Percentiles rank a stretch among this genome's conserved stretches.
Evolutionary conservation across 2,113 vertebrate species (phyloP).

Genomic region (Scortum barcoo): DNA sequence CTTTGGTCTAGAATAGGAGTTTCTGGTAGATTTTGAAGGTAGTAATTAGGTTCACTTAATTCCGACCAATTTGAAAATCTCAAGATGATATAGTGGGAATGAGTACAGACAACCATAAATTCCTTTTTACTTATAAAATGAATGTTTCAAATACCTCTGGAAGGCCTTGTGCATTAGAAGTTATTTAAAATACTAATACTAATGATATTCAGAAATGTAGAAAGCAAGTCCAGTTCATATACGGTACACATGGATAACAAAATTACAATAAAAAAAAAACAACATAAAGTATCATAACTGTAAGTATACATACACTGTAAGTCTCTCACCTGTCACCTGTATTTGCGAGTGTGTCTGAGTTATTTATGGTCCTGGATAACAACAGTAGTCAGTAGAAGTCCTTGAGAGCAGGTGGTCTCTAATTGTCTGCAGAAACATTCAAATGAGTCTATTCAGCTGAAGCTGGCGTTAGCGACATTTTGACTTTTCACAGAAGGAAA

Average conservation of each 20-base stretch:
- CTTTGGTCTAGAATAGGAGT: conserved; percentile 12
- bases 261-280: background rate
- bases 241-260: background rate
- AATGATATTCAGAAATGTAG: background rate
- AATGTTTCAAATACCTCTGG: background rate
- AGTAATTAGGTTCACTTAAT: background rate
- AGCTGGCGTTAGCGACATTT: background rate
- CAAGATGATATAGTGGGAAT: background rate
- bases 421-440: conserved; percentile 10
- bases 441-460: conserved; percentile 1
- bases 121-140: background rate
- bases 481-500: background rate
- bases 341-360: background rate
- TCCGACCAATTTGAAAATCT: conserved; percentile 17
- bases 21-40: conserved; percentile 4
- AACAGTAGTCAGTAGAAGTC: conserved; percentile 1
- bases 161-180: background rate
- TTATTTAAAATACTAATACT: conserved; percentile 6
- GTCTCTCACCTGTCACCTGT: background rate
- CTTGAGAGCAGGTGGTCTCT: conserved; percentile 15
- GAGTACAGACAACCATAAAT: background rate
- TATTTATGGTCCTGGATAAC: background rate
- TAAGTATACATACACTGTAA: too few relatives aligned
- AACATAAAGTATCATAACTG: background rate
- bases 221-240: background rate